Conservation (phyloP, 92 coral and sea anemone species). For the Pocillopora meandrina region DNA sequence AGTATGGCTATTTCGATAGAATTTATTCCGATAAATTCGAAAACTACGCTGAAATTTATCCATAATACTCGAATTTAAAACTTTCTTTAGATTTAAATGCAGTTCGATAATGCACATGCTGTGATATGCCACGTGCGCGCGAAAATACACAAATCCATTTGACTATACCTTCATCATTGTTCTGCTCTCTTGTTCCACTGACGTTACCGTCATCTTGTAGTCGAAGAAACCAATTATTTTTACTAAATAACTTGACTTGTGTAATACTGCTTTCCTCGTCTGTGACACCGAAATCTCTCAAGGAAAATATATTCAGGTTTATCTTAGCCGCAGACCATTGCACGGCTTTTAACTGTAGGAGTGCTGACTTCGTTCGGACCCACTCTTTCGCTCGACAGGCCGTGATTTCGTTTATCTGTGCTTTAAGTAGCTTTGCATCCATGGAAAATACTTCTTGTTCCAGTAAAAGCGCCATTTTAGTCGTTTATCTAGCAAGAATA, state of each 20-base stretch:
- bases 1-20: no score
- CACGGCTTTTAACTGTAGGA: conserved; percentile 21
- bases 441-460: neutral
- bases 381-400: conserved; percentile 14
- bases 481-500: conserved; percentile 13
- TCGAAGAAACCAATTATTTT: conserved; percentile 46
- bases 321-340: conserved; percentile 43
- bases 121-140: neutral
- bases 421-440: neutral
- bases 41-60: no score
- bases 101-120: neutral
- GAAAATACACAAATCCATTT: neutral
- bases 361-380: conserved; percentile 30
- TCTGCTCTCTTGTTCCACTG: conserved; percentile 32
- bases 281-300: conserved; percentile 1
- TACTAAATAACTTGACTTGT: conserved; percentile 31
- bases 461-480: neutral
- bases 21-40: no score
- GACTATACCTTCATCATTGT: conserved; percentile 16
- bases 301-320: conserved; percentile 31
- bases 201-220: conserved; percentile 41
- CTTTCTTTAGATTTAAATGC: neutral
- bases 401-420: conserved; percentile 9
- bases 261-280: conserved; percentile 2
- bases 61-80: no score